Percentiles rank a stretch among this genome's conserved stretches.
Conservation (phyloP, 2,113 vertebrate genomes). For the Plecturocebus donacophilus region DNA sequence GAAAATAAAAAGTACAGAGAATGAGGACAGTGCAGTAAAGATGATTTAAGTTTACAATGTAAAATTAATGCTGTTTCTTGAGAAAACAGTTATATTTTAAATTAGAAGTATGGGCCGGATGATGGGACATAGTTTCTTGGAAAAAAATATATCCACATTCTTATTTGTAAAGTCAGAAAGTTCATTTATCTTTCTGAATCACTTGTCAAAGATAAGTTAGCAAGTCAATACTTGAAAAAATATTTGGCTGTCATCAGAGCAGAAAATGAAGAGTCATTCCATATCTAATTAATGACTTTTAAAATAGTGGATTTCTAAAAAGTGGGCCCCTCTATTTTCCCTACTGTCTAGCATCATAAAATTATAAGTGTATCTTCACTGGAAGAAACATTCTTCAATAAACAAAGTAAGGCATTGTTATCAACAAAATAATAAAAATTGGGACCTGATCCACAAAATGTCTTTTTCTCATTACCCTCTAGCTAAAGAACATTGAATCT, state of each 20-base stretch:
- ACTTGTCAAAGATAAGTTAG: slow-evolving; percentile 52
- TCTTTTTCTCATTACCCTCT: not conserved
- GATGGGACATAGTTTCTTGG: not conserved
- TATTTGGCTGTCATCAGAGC: slow-evolving; percentile 18
- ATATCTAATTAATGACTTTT: slow-evolving; percentile 5
- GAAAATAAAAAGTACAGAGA: slow-evolving; percentile 54
- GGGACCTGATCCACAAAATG: not conserved
- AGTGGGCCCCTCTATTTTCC: not conserved
- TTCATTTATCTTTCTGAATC: slow-evolving; percentile 55
- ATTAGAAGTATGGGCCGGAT: slow-evolving; percentile 46
- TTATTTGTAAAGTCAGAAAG: slow-evolving; percentile 40
- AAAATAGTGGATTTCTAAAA: slow-evolving; percentile 1
- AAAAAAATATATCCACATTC: slow-evolving; percentile 1
- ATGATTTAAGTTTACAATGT: slow-evolving; percentile 57
- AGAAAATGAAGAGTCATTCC: slow-evolving; percentile 38
- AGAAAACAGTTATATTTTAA: slow-evolving; percentile 57
- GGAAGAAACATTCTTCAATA: not conserved
- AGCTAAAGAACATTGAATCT: not conserved
- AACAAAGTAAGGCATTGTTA: not conserved
- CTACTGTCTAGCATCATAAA: not conserved
- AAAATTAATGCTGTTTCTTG: slow-evolving; percentile 54
- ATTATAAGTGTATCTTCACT: not conserved
- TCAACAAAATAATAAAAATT: not conserved
- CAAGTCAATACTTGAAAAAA: slow-evolving; percentile 30
- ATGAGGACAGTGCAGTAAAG: slow-evolving; percentile 26